These are phyloP conservation scores for Danaus melanippus DNA, from an alignment of 1,140 invertebrate genomes.

Conservation along the genomic window DNA sequence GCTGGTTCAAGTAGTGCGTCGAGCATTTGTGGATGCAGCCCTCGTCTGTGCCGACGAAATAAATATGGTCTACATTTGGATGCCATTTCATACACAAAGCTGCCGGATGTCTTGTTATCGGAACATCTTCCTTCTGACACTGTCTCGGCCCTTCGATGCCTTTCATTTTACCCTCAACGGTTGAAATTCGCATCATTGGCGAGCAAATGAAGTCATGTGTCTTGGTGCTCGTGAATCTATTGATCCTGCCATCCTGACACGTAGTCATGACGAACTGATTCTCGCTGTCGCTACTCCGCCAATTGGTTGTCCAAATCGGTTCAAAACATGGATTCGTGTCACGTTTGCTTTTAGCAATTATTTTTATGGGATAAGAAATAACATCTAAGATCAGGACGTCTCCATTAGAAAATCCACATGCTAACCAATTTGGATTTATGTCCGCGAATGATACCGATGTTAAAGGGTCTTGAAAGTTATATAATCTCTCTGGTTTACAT, in stretches of 20 bases:
- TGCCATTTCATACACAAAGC: constrained; percentile 78
- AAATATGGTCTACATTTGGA: constrained; percentile 76
- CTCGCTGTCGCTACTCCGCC: constrained; percentile 64
- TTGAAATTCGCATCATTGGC: constrained; percentile 76
- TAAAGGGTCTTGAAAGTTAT: constrained; percentile 78
- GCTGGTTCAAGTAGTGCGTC: constrained; percentile 75
- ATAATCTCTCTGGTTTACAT: constrained; percentile 82
- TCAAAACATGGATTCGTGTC: constrained; percentile 74
- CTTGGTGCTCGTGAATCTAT: constrained; percentile 70
- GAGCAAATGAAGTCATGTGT: constrained; percentile 71
- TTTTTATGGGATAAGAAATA: constrained; percentile 64
- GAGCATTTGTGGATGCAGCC: constrained; percentile 86
- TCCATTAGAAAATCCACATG: constrained; percentile 86
- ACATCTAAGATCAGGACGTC: constrained; percentile 82
- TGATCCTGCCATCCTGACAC: constrained; percentile 75
- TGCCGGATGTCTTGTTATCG: constrained; percentile 73
- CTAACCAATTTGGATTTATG: constrained; percentile 79
- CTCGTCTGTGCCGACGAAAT: constrained; percentile 87
- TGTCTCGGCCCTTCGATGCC: constrained; percentile 68
- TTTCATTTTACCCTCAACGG: constrained; percentile 76
- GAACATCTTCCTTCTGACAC: constrained; percentile 66
- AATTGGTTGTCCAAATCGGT: constrained; percentile 77
- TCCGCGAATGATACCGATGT: constrained; percentile 83
- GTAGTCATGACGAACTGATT: constrained; percentile 70
- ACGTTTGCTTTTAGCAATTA: constrained; percentile 72